Evolutionary conservation across 2,888 invertebrate species (phyloP), one percentile per base, ranked within the genome.

Genomic region (Drosophila austrosaltans): DNA sequence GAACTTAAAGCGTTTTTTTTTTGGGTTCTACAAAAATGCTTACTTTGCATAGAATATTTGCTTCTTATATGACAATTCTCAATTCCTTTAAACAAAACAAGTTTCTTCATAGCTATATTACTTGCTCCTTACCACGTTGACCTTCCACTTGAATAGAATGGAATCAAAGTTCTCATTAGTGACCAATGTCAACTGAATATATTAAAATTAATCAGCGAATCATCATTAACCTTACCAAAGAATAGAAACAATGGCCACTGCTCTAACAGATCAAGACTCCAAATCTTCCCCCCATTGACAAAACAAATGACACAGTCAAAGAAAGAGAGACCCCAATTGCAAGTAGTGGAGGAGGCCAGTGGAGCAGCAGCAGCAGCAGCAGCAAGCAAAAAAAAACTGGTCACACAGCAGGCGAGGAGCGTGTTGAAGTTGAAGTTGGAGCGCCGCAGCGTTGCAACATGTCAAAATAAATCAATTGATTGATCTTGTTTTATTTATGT

Each of bases 391-490:
- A 59, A 59, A 68, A 81, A 84, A 79, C 84, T 77, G 84, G 81
- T 78, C 78, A 54, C 68, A 76, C 69, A 64, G 69, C 25, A 69
- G 66, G 44, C 58, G 42, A 48, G 69, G 74, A 53, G 67, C 66
- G 25, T 60, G 68, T 54, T 53, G 69, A n/a, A 60, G 64, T 40
- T 53, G 63, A n/a, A 44, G 65, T 30, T 67, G 72, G 3, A 68
- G 70, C 65, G 25, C 32, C 22, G 59, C 87, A 75, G 81, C 85
- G 86, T 87, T 87, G 88, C 91, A 92, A 92, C 92, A 92, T 92
- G 92, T 92, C 91, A 89, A 92, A 91, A 92, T 91, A 92, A 92
- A 92, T 92, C 92, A 92, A 91, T 91, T 92, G 92, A 92, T 92
- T 92, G 91, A 91, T 92, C 92, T 92, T 92, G 92, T 72, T 72